Conservation (phyloP, 2,113 vertebrate genomes). For the Oryzias celebensis region DNA sequence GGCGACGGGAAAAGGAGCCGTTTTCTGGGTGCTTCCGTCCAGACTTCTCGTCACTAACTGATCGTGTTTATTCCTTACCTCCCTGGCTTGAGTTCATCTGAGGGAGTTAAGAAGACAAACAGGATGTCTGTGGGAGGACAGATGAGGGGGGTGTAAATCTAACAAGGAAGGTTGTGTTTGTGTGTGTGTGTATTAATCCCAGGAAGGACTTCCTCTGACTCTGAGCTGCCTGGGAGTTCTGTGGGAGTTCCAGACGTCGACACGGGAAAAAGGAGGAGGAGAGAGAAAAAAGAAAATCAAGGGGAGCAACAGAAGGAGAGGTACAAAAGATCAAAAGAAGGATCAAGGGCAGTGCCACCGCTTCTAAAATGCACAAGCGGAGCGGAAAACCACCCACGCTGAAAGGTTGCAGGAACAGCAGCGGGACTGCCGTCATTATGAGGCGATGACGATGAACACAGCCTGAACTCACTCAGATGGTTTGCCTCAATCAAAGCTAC, state of each 20-base stretch:
- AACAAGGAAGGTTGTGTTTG: constrained; percentile 58
- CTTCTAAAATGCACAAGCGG: constrained; percentile 24
- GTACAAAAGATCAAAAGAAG: constrained; percentile 40
- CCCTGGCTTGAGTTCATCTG: constrained; percentile 54
- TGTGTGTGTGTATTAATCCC: constrained; percentile 59
- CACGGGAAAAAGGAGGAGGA: constrained; percentile 47
- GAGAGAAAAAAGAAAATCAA: constrained; percentile 33
- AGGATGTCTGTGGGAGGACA: constrained; percentile 75
- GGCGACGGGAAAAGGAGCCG: constrained; percentile 25
- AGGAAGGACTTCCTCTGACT: constrained; percentile 76
- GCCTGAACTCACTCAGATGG: constrained; percentile 43
- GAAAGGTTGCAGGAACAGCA: constrained; percentile 46
- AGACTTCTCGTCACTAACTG: constrained; percentile 34
- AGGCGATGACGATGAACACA: constrained; percentile 47
- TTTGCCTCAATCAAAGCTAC: constrained; percentile 46
- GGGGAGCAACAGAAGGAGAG: constrained; percentile 17
- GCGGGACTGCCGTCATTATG: constrained; percentile 49
- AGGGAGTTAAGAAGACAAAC: constrained; percentile 66
- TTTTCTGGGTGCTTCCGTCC: constrained; percentile 32
- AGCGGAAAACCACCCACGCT: constrained; percentile 61
- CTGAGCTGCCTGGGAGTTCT: constrained; percentile 70
- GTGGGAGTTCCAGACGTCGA: constrained; percentile 69
- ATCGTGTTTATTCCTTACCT: constrained; percentile 61
- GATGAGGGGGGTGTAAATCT: constrained; percentile 60
- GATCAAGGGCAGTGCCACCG: constrained; percentile 56